Base-by-base conservation (phyloP, 2,113 vertebrate genomes). In the Colistium nudipinnis region DNA sequence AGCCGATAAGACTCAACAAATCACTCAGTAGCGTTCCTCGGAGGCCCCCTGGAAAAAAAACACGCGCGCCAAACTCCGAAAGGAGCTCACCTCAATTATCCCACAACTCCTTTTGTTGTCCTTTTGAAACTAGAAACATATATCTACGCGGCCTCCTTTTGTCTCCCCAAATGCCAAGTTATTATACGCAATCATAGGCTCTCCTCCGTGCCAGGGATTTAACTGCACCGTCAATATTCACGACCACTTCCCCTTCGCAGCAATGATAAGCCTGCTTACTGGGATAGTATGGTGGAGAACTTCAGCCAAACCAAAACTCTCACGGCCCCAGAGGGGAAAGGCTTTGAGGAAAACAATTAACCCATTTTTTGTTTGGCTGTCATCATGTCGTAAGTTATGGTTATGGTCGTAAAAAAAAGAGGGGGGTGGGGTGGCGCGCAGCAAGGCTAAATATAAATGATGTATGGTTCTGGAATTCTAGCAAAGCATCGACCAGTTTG, bases 211-310 rank as follows among this genome's bases (percentile, higher is more conserved):
- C 75, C 81, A 65, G 66, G 60, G 72, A 86, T 84, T 87, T 84
- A 77, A 84, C 81, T 81, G 79, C 67, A 47, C 75, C 28, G 28
- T 78, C 72, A 80, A 80, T 83, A 83, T 79, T 76, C 62, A 2
- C 79, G 60, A 69, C 80, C 76, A 69, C 68, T 78, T 70, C 76
- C 80, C 68, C 48, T 82, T 67, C 78, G 70, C 74, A 63, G 85
- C 74, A 71, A 74, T 76, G 78, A 87, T 87, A 68, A 76, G 78
- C 69, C 81, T 62, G 64, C 72, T 85, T 75, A 77, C 76, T 71
- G 71, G 19, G 57, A 64, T 30, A 22, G 20, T 57, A 71, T 74
- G 73, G 47, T 68, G 48, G 54, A 59, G 57, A 81, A 67, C 60
- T 72, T 45, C 75, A 73, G 75, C 73, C 70, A 81, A 79, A 80